Base-by-base conservation (phyloP, 2,888 invertebrate genomes). In the Bellardia pandia region DNA sequence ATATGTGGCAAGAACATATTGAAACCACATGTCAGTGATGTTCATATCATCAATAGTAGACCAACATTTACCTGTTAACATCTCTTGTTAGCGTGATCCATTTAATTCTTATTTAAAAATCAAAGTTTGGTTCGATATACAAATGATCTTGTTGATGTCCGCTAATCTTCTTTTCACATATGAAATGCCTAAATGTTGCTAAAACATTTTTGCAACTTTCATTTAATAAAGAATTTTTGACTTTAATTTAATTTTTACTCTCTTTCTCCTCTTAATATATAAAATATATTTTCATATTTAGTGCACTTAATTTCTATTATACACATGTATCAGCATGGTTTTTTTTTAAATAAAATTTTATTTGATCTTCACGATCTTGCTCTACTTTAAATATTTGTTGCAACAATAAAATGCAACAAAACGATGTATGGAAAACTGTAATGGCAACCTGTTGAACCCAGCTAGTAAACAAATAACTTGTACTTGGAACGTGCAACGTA, bases 291-390 rank as follows among this genome's bases (percentile, higher is more conserved):
- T 60, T 33, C 37, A 58, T 13, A 62, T 62, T 33, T 33, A 37
- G 11, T 48, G 62, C 30, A 37, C 9, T n/a, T 42, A 45, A 33
- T 68, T 58, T 53, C 23, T 40, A 33, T 42, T 48, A 23, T 64
- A 48, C 51, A 51, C 14, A 23, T 78, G 72, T 71, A 68, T 74
- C 51, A 66, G 60, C 30, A 45, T 53, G 23, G 53, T 23, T 62
- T 69, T 48, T 13, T 30, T 45, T 60, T 13, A 68, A 64, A 77
- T 68, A 68, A 76, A 74, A 78, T 71, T 78, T 75, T 81, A 84
- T 85, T 51, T 78, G 85, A 87, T 78, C 53, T 87, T 82, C 87
- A 87, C 87, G 87, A 87, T 87, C 85, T 87, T 87, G 87, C 78
- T 87, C 87, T 64, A 84, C 66, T 85, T 87, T 84, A 76, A 66